A percentile compares a stretch with the other conserved stretches of the same genome.
Evolutionary conservation across 2,113 vertebrate species (phyloP).

Genomic region (Percina caprodes): DNA sequence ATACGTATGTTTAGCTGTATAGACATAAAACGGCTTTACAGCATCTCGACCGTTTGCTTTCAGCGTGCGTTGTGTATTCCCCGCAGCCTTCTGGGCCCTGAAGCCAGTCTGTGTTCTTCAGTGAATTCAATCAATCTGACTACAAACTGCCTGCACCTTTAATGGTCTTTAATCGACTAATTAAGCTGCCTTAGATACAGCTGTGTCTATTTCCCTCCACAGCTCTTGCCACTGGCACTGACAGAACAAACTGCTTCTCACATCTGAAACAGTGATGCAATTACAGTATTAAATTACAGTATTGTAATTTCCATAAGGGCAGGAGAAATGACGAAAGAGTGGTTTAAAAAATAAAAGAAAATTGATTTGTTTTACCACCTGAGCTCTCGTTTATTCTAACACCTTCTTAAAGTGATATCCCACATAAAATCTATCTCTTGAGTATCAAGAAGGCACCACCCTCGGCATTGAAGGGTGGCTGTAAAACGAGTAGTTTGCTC

Average conservation of each 20-base stretch:
- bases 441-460: neutral
- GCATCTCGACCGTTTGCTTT: neutral
- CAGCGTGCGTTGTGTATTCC: constrained; percentile 12
- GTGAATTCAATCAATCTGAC: constrained; percentile 31
- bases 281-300: constrained; percentile 48
- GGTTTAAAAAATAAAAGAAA: constrained; percentile 35
- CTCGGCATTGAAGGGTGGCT: neutral
- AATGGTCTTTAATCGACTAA: constrained; percentile 3
- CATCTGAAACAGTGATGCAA: constrained; percentile 35
- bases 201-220: constrained; percentile 26
- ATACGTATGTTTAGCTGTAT: neutral
- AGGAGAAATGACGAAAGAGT: constrained; percentile 1
- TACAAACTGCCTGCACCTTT: constrained; percentile 19
- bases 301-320: constrained; percentile 61
- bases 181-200: constrained; percentile 10
- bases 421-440: constrained; percentile 11
- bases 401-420: constrained; percentile 36
- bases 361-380: constrained; percentile 22
- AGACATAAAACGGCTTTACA: constrained; percentile 30
- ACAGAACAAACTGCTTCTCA: constrained; percentile 37
- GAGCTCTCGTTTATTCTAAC: constrained; percentile 31
- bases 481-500: neutral
- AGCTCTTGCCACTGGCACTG: constrained; percentile 29
- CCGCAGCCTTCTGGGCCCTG: neutral
- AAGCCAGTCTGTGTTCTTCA: neutral